Percentiles rank a stretch among this genome's conserved stretches.
Conservation (phyloP, 2,113 vertebrate species). For the Leptodactylus fuscus region DNA sequence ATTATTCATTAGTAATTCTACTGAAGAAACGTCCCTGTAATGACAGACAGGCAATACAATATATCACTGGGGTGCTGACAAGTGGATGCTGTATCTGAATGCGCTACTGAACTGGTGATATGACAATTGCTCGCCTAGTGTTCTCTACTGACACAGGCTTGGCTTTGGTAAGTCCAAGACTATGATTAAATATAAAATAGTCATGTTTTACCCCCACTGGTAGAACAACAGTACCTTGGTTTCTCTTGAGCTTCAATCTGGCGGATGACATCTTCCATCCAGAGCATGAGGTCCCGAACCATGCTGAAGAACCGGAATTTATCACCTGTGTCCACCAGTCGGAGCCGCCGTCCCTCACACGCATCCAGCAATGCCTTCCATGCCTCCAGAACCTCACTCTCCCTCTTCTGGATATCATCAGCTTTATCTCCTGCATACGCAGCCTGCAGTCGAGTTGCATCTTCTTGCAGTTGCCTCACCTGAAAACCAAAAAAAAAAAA, state of each 20-base stretch:
- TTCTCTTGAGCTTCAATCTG: constrained; percentile 97
- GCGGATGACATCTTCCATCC: constrained; percentile 97
- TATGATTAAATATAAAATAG: not conserved
- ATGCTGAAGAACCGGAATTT: constrained; percentile 98
- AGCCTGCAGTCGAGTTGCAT: constrained; percentile 92
- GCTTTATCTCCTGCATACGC: constrained; percentile 97
- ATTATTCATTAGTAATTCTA: constrained; percentile 98
- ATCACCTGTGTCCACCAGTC: constrained; percentile 91
- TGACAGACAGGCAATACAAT: not conserved
- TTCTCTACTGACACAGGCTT: not conserved
- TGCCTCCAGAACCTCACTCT: constrained; percentile 90
- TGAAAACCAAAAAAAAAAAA: constrained; percentile 61
- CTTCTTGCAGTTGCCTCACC: constrained; percentile 97
- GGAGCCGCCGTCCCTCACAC: constrained; percentile 85
- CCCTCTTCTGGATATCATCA: constrained; percentile 94
- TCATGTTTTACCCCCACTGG: not conserved
- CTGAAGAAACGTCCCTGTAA: constrained; percentile 92
- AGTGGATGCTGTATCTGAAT: constrained; percentile 33
- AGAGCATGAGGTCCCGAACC: constrained; percentile 96
- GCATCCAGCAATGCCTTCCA: constrained; percentile 91
- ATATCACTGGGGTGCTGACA: not conserved
- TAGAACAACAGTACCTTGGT: constrained; percentile 79
- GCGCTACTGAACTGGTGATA: not conserved
- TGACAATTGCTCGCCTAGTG: no score
- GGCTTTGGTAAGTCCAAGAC: not conserved